Evolutionary conservation across 2,888 invertebrate genomes (phyloP).

Genomic region (Chromoteleia sp.): DNA sequence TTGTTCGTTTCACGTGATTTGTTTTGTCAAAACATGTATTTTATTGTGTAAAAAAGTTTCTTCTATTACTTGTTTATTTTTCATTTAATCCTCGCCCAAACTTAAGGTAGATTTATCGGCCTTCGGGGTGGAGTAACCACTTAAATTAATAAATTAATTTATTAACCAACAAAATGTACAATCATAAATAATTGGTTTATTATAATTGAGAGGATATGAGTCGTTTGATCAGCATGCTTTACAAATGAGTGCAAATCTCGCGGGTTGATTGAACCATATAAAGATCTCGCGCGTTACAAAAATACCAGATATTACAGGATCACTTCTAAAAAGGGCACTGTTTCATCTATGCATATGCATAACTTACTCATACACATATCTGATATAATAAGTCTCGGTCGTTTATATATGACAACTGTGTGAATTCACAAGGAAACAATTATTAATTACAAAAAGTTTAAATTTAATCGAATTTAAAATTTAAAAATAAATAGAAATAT

Average conservation of each 20-base stretch:
- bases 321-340: conserved; percentile 60
- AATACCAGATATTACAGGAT: conserved; percentile 68
- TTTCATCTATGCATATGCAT: conserved; percentile 53
- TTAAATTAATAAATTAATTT: conserved; percentile 37
- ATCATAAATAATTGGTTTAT: conserved; percentile 39
- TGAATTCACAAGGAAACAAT: conserved; percentile 7
- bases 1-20: no score
- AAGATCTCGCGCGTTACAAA: conserved; percentile 69
- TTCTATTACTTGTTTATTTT: no score
- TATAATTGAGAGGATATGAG: conserved; percentile 4
- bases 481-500: no score
- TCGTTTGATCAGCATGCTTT: conserved; percentile 45
- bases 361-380: conserved; percentile 45
- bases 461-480: no score
- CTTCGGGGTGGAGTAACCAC: no score
- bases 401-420: conserved; percentile 25
- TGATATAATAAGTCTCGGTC: conserved; percentile 39
- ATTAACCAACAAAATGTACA: conserved; percentile 49
- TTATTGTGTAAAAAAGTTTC: no score
- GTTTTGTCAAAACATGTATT: no score
- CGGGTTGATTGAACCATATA: conserved; percentile 55
- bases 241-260: conserved; percentile 61
- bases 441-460: not conserved
- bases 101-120: no score
- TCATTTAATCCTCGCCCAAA: no score